phyloP scores from a whole-genome alignment of 2,113 vertebrate genomes.

The Acanthochromis polyacanthus region DNA sequence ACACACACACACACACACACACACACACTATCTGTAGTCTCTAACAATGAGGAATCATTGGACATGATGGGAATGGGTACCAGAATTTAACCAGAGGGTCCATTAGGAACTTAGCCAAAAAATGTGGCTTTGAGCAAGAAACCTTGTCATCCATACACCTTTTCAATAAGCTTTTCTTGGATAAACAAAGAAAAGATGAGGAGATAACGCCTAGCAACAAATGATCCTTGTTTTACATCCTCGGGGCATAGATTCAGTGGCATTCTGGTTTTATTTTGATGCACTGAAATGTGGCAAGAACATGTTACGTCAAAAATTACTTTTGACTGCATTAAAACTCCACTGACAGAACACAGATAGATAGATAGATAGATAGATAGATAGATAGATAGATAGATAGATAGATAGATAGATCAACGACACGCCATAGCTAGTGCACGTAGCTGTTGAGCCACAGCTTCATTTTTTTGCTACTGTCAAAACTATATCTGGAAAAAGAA shows the following conservation, averaged over 20 bases:
- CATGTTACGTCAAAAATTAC: not conserved
- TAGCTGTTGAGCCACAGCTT: too few relatives aligned
- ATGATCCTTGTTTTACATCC: not conserved
- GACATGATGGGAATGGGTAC: not conserved
- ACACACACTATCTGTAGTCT: constrained; percentile 1
- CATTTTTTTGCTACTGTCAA: too few relatives aligned
- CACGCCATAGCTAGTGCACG: too few relatives aligned
- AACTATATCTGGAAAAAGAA: too few relatives aligned
- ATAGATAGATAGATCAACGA: too few relatives aligned
- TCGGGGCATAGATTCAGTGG: not conserved
- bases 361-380: too few relatives aligned
- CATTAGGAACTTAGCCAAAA: too few relatives aligned
- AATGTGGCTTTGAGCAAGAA: not conserved
- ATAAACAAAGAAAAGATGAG: not conserved
- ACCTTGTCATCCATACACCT: not conserved
- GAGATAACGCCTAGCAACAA: not conserved
- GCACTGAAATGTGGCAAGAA: too few relatives aligned
- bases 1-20: too few relatives aligned
- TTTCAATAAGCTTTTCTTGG: not conserved
- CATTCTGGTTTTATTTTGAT: not conserved
- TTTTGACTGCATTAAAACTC: too few relatives aligned
- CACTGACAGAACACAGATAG: too few relatives aligned
- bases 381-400: too few relatives aligned
- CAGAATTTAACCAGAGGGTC: not conserved
- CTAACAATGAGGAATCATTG: not conserved